A percentile compares a stretch with the other conserved stretches of the same genome.
These are phyloP conservation scores for Leptonema lineaticorne DNA, from an alignment of 1,140 invertebrate species.

Conservation along the genomic window DNA sequence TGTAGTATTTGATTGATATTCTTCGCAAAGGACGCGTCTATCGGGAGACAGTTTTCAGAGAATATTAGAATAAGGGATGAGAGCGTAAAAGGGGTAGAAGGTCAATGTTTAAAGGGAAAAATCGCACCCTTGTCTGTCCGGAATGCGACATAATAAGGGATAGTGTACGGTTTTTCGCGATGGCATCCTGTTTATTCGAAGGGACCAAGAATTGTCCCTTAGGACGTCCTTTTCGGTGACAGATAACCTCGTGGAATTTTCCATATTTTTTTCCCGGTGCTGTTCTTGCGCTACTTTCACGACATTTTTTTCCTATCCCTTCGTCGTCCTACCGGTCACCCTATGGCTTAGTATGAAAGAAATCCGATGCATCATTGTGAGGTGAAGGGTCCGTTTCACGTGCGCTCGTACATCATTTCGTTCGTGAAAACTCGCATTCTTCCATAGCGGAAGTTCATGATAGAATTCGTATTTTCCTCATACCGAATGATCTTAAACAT, in stretches of 20 bases:
- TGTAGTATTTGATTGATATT: too few relatives aligned
- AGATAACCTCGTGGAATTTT: slow-evolving; percentile 27
- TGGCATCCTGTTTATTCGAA: slow-evolving; percentile 39
- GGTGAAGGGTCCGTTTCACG: neutral
- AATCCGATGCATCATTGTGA: slow-evolving; percentile 21
- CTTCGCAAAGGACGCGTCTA: too few relatives aligned
- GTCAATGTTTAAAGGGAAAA: neutral
- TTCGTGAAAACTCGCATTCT: too few relatives aligned
- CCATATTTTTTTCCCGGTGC: neutral
- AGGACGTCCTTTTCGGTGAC: slow-evolving; percentile 14
- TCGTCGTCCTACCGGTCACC: too few relatives aligned
- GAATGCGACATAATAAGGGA: slow-evolving; percentile 40
- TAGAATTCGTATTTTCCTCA: too few relatives aligned
- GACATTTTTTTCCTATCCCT: too few relatives aligned
- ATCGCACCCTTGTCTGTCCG: neutral
- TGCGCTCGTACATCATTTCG: neutral
- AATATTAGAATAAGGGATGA: too few relatives aligned
- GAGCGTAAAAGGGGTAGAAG: too few relatives aligned
- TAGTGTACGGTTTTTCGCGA: slow-evolving; percentile 23
- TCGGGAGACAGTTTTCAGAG: too few relatives aligned
- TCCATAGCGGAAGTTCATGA: too few relatives aligned
- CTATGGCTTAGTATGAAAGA: neutral
- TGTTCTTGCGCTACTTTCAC: too few relatives aligned
- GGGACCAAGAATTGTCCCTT: slow-evolving; percentile 9
- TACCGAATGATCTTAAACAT: too few relatives aligned